Conservation (phyloP, 2,113 vertebrate species). For the Sapajus apella region DNA sequence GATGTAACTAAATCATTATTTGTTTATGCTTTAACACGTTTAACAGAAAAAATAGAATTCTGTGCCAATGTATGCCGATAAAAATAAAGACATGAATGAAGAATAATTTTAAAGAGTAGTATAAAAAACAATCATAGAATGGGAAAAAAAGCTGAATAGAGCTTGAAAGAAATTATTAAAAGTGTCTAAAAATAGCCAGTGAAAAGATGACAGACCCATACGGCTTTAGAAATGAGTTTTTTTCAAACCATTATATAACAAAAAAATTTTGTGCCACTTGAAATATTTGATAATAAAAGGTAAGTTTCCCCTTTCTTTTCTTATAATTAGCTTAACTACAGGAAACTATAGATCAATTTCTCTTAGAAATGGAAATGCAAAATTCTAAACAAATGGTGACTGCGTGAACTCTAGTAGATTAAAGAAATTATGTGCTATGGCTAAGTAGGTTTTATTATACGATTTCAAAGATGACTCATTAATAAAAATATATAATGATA, state of each 20-base stretch:
- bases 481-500: conserved; percentile 15
- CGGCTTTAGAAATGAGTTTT: neutral
- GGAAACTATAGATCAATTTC: neutral
- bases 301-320: neutral
- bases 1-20: neutral
- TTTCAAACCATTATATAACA: neutral
- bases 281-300: conserved; percentile 20
- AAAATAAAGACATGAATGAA: neutral
- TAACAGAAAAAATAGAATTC: neutral
- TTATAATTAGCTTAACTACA: neutral
- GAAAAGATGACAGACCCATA: neutral
- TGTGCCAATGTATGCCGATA: neutral
- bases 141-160: neutral
- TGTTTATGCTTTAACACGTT: neutral
- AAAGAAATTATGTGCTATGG: conserved; percentile 34
- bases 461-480: conserved; percentile 33
- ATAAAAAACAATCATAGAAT: neutral
- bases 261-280: neutral
- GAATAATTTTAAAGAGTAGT: neutral
- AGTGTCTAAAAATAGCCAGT: neutral
- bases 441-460: conserved; percentile 40
- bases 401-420: neutral
- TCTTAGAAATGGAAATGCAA: conserved; percentile 27
- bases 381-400: neutral
- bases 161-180: neutral